phyloP scores from a whole-genome alignment of 2,888 invertebrate species.

The Drosophila fulvimacula region DNA sequence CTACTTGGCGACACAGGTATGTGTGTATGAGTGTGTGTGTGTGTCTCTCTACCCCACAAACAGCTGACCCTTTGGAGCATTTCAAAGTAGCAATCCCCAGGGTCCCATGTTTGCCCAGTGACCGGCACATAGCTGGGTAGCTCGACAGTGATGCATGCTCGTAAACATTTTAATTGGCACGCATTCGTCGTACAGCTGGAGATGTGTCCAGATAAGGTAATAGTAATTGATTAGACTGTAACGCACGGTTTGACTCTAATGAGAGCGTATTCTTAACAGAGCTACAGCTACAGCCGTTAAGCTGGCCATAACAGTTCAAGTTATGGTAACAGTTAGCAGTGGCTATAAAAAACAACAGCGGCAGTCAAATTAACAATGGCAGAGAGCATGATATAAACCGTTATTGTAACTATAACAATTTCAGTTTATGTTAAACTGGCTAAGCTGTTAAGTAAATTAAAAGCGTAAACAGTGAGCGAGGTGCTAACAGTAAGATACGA shows the following conservation, averaged over 20 bases:
- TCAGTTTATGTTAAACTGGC: background rate
- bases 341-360: background rate
- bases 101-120: conserved; percentile 20
- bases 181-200: conserved; percentile 37
- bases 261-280: background rate
- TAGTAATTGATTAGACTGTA: conserved; percentile 66
- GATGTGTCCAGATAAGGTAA: conserved; percentile 61
- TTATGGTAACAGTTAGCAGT: background rate
- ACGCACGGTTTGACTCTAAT: conserved; percentile 13
- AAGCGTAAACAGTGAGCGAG: background rate
- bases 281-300: conserved; percentile 1
- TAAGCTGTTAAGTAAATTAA: conserved; percentile 2
- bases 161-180: conserved; percentile 70
- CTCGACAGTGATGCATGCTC: conserved; percentile 52
- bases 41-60: background rate
- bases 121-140: conserved; percentile 1
- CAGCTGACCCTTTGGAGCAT: conserved; percentile 33
- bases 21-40: background rate
- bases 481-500: background rate
- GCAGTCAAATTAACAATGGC: background rate
- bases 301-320: background rate
- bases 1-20: conserved; percentile 17
- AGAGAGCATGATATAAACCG: background rate
- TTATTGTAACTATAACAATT: conserved; percentile 2
- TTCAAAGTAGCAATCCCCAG: conserved; percentile 34